Base-by-base conservation (phyloP, 2,888 invertebrate genomes). In the Acleris laterana region DNA sequence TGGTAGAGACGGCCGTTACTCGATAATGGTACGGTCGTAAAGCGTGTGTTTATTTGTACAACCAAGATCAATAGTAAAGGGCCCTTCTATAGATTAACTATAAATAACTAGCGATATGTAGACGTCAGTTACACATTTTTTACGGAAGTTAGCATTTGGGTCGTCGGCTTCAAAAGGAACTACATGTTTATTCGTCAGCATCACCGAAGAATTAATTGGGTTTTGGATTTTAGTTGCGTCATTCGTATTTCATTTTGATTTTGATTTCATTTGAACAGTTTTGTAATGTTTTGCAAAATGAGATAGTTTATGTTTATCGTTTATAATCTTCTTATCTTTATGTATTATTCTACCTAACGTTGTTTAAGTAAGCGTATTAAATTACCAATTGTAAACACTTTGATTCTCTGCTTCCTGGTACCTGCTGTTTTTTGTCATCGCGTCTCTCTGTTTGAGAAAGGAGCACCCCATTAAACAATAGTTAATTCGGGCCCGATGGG, bases 391-490 rank as follows among this genome's bases (percentile, higher is more conserved):
- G 48, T 25, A n/a, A 46, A 62, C 16, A 28, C 38, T 57, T 80
- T 77, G 64, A 59, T 51, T 72, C 65, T 71, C 71, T 71, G 75
- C 57, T 63, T 56, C 63, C 48, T 52, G 67, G 74, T 90, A 90
- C 92, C 92, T 90, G 90, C 84, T 90, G 87, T 90, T 90, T 92
- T 91, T 92, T 91, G 84, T 90, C 87, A 60, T 74, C 79, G 80
- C 78, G 73, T 77, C 71, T 75, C 71, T 72, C 75, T 91, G 88
- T 91, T 90, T 90, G 82, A 81, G 85, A 81, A 85, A 81, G 84
- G 80, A 87, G 84, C 85, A 85, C 82, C 82, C 82, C 78, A 79
- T 85, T 84, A 87, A 90, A 91, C 90, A 91, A 92, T 90, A 86
- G 84, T 86, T 86, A 84, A 85, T 87, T 83, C 78, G 70, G 78